These are phyloP conservation scores for Chrosomus eos DNA, from an alignment of 2,797 vertebrate species.

Conservation along the genomic window DNA sequence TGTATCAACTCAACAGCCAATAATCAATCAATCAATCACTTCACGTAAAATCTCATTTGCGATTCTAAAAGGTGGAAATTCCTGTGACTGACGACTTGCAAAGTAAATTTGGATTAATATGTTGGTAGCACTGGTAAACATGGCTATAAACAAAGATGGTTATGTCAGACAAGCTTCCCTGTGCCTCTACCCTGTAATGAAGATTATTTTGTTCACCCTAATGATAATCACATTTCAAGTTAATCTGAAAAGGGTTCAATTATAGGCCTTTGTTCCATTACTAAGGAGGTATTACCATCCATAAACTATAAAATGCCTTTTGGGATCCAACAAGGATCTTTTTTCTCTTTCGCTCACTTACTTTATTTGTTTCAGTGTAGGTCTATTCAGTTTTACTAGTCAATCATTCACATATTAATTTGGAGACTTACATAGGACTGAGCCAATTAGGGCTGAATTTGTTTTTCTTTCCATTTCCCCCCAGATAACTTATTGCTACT, in stretches of 20 bases:
- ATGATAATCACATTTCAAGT: conserved; percentile 2
- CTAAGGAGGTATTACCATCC: conserved; percentile 6
- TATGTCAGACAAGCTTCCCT: conserved; percentile 22
- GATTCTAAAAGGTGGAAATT: background rate
- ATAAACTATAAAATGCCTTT: conserved; percentile 36
- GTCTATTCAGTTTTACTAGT: background rate
- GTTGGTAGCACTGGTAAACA: background rate
- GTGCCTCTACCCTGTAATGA: conserved; percentile 52
- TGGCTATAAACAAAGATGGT: conserved; percentile 17
- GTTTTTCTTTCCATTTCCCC: background rate
- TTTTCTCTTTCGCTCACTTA: background rate
- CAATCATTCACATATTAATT: background rate
- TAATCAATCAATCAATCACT: background rate
- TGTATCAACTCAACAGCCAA: background rate
- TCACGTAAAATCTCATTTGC: background rate
- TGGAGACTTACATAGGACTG: background rate
- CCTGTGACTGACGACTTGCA: background rate
- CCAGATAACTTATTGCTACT: background rate
- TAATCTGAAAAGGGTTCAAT: conserved; percentile 12
- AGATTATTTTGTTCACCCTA: conserved; percentile 15
- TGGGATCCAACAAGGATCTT: conserved; percentile 6
- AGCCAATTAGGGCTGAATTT: too few species aligned
- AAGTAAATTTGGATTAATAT: background rate
- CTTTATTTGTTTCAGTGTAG: background rate
- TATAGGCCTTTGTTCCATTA: conserved; percentile 14